Conservation (phyloP, 1,140 invertebrate species). For the Bombus fervidus region DNA sequence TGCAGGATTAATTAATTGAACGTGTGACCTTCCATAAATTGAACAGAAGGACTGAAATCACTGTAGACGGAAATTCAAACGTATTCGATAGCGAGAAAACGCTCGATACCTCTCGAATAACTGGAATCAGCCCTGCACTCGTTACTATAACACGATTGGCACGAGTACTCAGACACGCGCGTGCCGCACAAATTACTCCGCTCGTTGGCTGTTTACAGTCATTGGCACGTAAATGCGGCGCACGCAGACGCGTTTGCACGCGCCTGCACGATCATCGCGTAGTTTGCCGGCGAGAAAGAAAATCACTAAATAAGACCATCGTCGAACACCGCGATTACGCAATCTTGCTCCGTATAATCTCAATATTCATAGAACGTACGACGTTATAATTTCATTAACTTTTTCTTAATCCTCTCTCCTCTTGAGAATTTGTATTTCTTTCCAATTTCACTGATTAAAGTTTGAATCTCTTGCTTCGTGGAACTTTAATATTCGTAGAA, state of each 20-base stretch:
- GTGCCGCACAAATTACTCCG: slow-evolving; percentile 58
- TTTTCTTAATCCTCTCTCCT: neutral
- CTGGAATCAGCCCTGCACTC: slow-evolving; percentile 55
- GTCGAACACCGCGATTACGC: neutral
- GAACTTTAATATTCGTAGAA: neutral
- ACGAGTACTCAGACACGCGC: slow-evolving; percentile 60
- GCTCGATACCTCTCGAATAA: slow-evolving; percentile 45
- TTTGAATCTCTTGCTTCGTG: neutral
- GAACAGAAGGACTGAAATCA: neutral
- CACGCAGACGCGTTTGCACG: slow-evolving; percentile 39
- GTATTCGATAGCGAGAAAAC: slow-evolving; percentile 12
- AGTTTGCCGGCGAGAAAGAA: neutral
- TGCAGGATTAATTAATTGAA: neutral
- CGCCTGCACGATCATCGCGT: slow-evolving; percentile 48
- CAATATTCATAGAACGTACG: neutral
- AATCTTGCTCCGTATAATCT: neutral
- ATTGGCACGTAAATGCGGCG: slow-evolving; percentile 61
- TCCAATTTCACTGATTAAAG: neutral
- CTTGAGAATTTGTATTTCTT: neutral
- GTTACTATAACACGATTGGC: slow-evolving; percentile 49
- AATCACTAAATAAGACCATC: slow-evolving; percentile 4
- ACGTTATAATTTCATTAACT: neutral
- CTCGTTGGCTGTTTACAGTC: slow-evolving; percentile 62
- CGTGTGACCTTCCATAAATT: neutral
- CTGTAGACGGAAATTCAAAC: slow-evolving; percentile 12